Evolutionary conservation across 2,113 vertebrate genomes (phyloP).

Genomic region (Saguinus imperator): DNA sequence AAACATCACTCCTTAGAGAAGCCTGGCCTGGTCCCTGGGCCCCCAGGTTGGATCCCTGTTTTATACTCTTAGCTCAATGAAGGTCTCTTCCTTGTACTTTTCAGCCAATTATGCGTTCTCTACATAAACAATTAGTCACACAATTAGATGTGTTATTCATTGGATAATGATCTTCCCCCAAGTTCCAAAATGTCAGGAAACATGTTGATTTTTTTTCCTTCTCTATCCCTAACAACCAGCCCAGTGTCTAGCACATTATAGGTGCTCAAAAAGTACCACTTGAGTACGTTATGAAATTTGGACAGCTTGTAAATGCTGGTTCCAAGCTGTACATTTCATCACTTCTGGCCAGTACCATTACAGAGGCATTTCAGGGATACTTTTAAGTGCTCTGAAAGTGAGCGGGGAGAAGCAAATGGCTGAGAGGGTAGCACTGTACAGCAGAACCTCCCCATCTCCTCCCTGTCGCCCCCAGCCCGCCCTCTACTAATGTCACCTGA

Average conservation of each 20-base stretch:
- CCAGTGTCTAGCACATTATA: not conserved
- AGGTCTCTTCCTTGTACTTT: not conserved
- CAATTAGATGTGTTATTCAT: not conserved
- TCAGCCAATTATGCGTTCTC: not conserved
- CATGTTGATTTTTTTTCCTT: not conserved
- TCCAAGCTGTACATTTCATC: not conserved
- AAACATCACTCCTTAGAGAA: not conserved
- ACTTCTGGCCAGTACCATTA: not conserved
- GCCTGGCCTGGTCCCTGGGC: too few species aligned
- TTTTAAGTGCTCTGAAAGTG: not conserved
- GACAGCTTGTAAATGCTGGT: not conserved
- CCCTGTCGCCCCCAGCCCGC: fast-evolving
- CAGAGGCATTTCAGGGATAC: not conserved
- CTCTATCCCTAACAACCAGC: not conserved
- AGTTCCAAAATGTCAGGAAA: not conserved
- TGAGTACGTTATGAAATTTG: too few species aligned
- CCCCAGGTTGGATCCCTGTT: not conserved
- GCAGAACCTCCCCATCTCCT: not conserved
- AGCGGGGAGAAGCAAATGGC: not conserved
- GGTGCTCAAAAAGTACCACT: not conserved
- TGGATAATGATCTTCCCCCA: not conserved
- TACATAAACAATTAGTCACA: not conserved
- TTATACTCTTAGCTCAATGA: not conserved
- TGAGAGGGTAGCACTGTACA: fast-evolving
- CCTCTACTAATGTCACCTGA: not conserved